Percentiles rank a stretch among this genome's conserved stretches.
phyloP scores from a whole-genome alignment of 2,797 vertebrate species.

The Arrhamphus sclerolepis region DNA sequence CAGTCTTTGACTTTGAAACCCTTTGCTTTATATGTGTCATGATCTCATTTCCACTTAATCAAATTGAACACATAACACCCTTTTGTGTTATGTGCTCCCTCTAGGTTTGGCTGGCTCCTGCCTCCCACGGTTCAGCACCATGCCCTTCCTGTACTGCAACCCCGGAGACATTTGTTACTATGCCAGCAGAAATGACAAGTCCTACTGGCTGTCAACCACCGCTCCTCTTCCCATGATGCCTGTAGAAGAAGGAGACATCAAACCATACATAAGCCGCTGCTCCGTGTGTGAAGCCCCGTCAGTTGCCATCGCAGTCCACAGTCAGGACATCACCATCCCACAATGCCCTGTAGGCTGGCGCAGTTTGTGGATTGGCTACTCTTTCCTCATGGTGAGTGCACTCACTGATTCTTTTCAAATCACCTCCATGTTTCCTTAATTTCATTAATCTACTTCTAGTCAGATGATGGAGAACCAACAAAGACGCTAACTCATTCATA shows the following conservation, averaged over 20 bases:
- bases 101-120: slow-evolving; percentile 95
- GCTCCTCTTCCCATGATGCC: slow-evolving; percentile 99
- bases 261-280: slow-evolving; percentile 95
- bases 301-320: slow-evolving; percentile 94
- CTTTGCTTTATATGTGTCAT: too few species aligned
- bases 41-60: neutral
- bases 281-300: slow-evolving; percentile 96
- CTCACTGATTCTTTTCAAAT: neutral
- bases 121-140: slow-evolving; percentile 92
- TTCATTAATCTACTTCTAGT: too few species aligned
- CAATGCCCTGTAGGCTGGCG: slow-evolving; percentile 94
- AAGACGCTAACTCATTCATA: too few species aligned
- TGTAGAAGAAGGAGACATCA: slow-evolving; percentile 89
- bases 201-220: slow-evolving; percentile 97
- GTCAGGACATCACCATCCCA: slow-evolving; percentile 94
- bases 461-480: too few species aligned
- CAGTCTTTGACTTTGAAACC: too few species aligned
- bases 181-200: slow-evolving; percentile 97
- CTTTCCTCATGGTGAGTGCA: slow-evolving; percentile 93
- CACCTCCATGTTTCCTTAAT: too few species aligned
- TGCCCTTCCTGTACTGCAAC: slow-evolving; percentile 99
- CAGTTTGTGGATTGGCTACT: slow-evolving; percentile 98
- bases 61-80: neutral
- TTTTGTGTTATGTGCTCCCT: slow-evolving; percentile 7
- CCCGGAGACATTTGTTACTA: slow-evolving; percentile 95